These are phyloP conservation scores for Perodicticus potto DNA, from an alignment of 2,797 vertebrate species.

Conservation along the genomic window DNA sequence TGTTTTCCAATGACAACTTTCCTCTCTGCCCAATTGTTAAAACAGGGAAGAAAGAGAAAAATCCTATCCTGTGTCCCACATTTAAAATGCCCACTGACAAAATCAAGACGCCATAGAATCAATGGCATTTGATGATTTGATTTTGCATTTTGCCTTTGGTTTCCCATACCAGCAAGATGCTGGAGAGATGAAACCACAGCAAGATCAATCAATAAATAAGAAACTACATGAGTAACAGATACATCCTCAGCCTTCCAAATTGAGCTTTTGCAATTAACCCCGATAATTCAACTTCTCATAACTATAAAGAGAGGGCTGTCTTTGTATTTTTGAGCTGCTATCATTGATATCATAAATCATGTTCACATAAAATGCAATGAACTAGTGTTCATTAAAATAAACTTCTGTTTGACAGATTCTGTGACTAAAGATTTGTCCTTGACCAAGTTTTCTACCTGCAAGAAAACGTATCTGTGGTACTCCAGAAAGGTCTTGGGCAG, in stretches of 20 bases:
- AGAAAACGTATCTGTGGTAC: neutral
- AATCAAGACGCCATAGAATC: neutral
- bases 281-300: constrained; percentile 33
- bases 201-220: neutral
- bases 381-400: neutral
- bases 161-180: neutral
- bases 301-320: neutral
- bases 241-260: constrained; percentile 16
- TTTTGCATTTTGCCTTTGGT: neutral
- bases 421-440: constrained; percentile 18
- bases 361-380: constrained; percentile 10
- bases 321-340: constrained; percentile 50
- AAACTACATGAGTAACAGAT: neutral
- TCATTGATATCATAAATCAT: neutral
- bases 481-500: neutral
- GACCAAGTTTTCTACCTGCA: neutral
- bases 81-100: constrained; percentile 17
- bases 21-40: neutral
- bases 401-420: neutral
- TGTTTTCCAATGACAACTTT: neutral
- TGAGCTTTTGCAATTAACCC: constrained; percentile 40
- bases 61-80: neutral
- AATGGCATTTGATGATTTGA: neutral
- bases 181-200: neutral
- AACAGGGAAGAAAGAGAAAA: neutral